Conservation (phyloP, 2,113 vertebrate species). For the Sorex fumeus region DNA sequence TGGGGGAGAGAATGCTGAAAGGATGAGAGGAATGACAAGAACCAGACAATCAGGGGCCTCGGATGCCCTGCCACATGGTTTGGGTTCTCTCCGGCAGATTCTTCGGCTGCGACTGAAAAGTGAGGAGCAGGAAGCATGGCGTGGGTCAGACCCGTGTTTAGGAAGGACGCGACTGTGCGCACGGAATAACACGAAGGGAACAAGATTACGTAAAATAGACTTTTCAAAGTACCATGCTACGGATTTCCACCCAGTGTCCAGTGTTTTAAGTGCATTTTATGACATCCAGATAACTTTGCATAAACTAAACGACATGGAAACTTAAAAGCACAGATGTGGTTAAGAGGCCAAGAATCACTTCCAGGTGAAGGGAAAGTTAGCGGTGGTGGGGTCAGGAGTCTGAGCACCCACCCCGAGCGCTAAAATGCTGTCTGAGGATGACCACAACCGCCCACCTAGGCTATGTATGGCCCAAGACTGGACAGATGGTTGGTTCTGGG, state of each 20-base stretch:
- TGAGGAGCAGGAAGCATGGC: background rate
- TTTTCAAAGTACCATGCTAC: too few relatives aligned
- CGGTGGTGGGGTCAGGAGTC: background rate
- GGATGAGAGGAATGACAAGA: background rate
- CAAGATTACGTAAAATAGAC: background rate
- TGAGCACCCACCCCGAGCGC: background rate
- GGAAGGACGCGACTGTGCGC: background rate
- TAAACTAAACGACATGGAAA: background rate
- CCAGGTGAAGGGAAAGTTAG: background rate
- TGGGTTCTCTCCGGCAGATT: background rate
- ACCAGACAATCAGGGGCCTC: background rate
- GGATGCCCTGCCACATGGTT: background rate
- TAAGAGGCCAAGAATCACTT: background rate
- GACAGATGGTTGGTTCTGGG: too few relatives aligned
- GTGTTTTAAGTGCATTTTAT: constrained; percentile 2
- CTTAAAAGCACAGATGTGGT: background rate
- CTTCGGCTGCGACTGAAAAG: background rate
- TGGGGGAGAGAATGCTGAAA: background rate
- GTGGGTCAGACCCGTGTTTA: constrained; percentile 9
- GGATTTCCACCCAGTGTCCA: background rate
- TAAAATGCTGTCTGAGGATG: background rate
- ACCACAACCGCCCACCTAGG: too few relatives aligned
- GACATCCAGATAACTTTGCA: background rate
- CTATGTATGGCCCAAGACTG: too few relatives aligned
- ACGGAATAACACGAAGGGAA: constrained; percentile 34